Evolutionary conservation across 2,797 vertebrate species (phyloP), one percentile per base, ranked within the genome.

Genomic region (Rallus crepitans): DNA sequence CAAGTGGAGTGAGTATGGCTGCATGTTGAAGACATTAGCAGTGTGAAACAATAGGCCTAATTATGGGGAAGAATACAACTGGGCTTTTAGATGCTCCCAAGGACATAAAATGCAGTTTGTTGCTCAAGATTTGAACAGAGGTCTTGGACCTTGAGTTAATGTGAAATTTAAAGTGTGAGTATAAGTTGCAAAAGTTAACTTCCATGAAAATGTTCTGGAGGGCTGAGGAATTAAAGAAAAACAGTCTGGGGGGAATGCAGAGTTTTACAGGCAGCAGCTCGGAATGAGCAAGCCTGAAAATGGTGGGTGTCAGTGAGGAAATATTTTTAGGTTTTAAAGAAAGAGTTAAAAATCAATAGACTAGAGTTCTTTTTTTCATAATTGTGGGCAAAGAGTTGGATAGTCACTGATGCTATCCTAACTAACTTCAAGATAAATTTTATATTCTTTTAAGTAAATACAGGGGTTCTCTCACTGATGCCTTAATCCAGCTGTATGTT

Each of bases 1-100:
- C 69, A 75, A 71, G 68, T 53, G 2, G 1, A n/a, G 55, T 53
- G 0, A 0, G 37, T 77, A 15, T 81, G 68, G 78, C 85, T 83
- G 27, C 91, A 27, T 52, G 15, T 35, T 91, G 93, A 90, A 94
- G 70, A 12, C 83, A 89, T 95, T 66, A 77, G 77, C 63, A 45
- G 5, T 56, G 52, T 64, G 60, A 79, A 93, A 94, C 91, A 93
- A 91, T 81, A 50, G 82, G 40, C 42, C 60, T 84, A 79, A 65
- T 91, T 83, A 40, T 56, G 42, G 56, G 47, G 66, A 71, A 72
- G 70, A 87, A 61, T 75, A 68, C 61, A 71, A 73, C 30, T 83
- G 76, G n/a, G 11, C 79, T 80, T 89, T 80, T 89, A 60, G 69
- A 47, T 66, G 77, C 80, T 76, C 86, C 66, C 39, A 57, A 28